phyloP scores from a whole-genome alignment of 2,888 invertebrate species.

The Apamea epomidion region DNA sequence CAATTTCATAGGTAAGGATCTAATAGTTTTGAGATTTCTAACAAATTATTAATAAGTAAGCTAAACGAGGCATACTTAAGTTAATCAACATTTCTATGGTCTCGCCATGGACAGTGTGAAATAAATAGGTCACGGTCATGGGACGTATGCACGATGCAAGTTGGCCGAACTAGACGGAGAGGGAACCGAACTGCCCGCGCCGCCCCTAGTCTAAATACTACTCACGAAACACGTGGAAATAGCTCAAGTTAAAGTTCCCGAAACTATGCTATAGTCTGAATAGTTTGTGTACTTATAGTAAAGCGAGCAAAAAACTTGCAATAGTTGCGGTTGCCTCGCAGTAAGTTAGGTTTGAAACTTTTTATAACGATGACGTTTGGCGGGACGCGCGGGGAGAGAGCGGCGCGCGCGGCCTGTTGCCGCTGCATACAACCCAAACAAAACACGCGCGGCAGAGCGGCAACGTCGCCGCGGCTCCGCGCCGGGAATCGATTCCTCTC shows the following conservation, averaged over 20 bases:
- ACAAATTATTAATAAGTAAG: background rate
- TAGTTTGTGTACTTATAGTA: constrained; percentile 35
- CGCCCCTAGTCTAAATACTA: constrained; percentile 7
- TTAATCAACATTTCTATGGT: constrained; percentile 17
- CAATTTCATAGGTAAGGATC: background rate
- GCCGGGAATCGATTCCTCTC: constrained; percentile 82
- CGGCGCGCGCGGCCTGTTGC: constrained; percentile 72
- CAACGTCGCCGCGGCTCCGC: constrained; percentile 80
- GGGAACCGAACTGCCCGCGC: constrained; percentile 8
- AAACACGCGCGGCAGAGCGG: constrained; percentile 84
- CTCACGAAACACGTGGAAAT: constrained; percentile 26
- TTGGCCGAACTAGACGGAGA: constrained; percentile 28
- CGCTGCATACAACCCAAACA: constrained; percentile 86
- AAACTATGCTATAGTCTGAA: constrained; percentile 26
- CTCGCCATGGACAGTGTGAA: constrained; percentile 27
- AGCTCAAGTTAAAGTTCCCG: constrained; percentile 16
- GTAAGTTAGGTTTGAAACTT: constrained; percentile 64
- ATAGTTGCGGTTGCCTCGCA: constrained; percentile 56
- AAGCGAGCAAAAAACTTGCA: constrained; percentile 51
- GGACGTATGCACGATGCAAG: constrained; percentile 38
- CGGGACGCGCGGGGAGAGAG: constrained; percentile 48
- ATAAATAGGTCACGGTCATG: constrained; percentile 58
- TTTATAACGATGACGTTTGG: constrained; percentile 71
- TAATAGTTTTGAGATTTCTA: background rate
- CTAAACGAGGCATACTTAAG: background rate